Percentiles rank a stretch among this genome's conserved stretches.
Conservation (phyloP, 2,888 invertebrate species). For the Frankliniella fusca region DNA sequence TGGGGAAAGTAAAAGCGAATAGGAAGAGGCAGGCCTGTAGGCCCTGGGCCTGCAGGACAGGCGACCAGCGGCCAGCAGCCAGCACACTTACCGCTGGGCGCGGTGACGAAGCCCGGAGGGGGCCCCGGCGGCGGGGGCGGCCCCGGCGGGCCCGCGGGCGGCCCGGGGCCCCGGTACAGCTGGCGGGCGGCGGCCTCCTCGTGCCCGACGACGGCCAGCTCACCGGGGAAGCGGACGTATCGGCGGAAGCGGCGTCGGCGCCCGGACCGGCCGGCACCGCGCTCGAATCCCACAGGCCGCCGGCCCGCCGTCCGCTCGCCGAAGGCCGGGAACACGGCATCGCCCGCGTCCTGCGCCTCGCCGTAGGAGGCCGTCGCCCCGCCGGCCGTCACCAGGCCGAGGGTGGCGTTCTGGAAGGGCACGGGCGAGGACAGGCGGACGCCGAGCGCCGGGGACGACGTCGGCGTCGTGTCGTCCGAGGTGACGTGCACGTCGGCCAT, state of each 20-base stretch:
- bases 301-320: background rate
- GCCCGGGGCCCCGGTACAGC: slow-evolving; percentile 10
- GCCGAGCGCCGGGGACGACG: background rate
- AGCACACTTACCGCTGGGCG: slow-evolving; percentile 1
- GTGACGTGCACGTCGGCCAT: background rate
- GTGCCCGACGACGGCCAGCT: background rate
- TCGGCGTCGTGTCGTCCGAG: background rate
- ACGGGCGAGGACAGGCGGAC: background rate
- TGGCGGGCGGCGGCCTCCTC: background rate
- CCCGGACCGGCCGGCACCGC: background rate
- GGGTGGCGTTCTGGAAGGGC: background rate
- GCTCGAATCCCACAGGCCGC: background rate
- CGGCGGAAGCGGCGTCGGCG: background rate
- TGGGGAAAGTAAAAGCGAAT: background rate
- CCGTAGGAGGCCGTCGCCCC: background rate
- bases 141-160: background rate
- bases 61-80: too few relatives aligned
- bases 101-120: slow-evolving; percentile 9
- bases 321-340: slow-evolving; percentile 7
- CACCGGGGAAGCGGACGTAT: slow-evolving; percentile 11
- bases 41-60: background rate
- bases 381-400: background rate
- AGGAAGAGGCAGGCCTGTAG: background rate
- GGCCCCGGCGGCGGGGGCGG: background rate
- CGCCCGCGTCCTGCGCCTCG: background rate